Evolutionary conservation across 1,140 invertebrate species (phyloP), one percentile per base, ranked within the genome.

Genomic region (Phthorimaea operculella): DNA sequence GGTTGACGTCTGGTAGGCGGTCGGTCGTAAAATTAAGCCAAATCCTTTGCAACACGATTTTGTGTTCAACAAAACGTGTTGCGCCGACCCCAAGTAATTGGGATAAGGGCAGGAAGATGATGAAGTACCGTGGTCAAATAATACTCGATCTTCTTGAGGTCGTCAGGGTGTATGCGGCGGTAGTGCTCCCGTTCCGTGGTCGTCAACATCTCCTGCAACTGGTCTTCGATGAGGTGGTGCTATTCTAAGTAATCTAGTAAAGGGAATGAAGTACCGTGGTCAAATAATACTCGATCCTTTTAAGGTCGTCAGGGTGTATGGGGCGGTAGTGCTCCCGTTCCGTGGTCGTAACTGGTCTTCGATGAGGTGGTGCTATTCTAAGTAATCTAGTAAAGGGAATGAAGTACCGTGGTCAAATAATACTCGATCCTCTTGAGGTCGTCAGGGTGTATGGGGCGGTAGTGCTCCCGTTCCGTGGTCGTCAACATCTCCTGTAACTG

Each of bases 231-330:
- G n/a, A n/a, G n/a, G n/a, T n/a, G n/a, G n/a, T n/a, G n/a, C n/a
- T n/a, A n/a, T n/a, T n/a, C n/a, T n/a, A n/a, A n/a, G n/a, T n/a
- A n/a, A n/a, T n/a, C n/a, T n/a, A n/a, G n/a, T n/a, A n/a, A n/a
- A n/a, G n/a, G n/a, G n/a, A n/a, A n/a, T n/a, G n/a, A n/a, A 34
- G 33, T 44, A 80, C 79, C 52, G 67, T 70, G 6, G 57, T 74
- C 33, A 83, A 60, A 58, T 83, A 83, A 34, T 74, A 83, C 1
- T 82, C 49, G 17, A 82, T 83, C 49, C 76, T 70, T 47, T 74
- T 64, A 21, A 83, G 52, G 11, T 80, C 76, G 1, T 76, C 64
- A 34, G 33, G 33, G 33, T 34, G 33, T 34, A 34, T 34, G 33
- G 6, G 11, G 6, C 33, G 6, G 33, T 34, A 34, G 33, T 34